These are phyloP conservation scores for Nothoprocta pentlandii DNA, from an alignment of 2,113 vertebrate genomes.

Conservation along the genomic window DNA sequence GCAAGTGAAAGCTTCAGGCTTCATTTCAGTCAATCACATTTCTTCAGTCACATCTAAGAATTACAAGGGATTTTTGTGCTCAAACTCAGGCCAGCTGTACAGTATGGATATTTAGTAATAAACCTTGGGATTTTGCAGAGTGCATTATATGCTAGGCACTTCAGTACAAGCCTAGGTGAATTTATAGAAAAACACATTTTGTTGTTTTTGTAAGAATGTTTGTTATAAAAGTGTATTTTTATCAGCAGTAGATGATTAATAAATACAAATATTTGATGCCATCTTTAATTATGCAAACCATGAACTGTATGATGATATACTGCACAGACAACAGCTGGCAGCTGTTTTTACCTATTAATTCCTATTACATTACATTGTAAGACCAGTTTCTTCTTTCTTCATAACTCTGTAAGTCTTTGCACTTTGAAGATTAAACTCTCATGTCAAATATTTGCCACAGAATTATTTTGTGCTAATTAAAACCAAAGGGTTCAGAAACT, in stretches of 20 bases:
- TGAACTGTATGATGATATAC: not conserved
- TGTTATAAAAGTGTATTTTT: constrained; percentile 2
- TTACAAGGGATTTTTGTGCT: not conserved
- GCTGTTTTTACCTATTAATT: not conserved
- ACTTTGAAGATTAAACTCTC: not conserved
- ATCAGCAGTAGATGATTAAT: not conserved
- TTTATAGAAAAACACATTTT: not conserved
- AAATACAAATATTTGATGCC: not conserved
- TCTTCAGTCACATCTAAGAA: not conserved
- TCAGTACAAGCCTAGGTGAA: not conserved
- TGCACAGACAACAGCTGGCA: not conserved
- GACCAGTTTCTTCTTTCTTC: not conserved
- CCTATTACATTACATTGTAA: not conserved
- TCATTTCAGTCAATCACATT: not conserved
- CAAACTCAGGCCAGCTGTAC: not conserved
- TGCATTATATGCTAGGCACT: not conserved
- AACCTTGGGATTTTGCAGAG: not conserved
- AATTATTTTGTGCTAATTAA: not conserved
- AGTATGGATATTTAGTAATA: not conserved
- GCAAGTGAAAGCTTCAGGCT: not conserved
- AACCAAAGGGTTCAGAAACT: not conserved
- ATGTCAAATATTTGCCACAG: not conserved
- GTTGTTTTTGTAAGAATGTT: not conserved
- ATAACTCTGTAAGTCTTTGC: not conserved
- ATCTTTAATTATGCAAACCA: not conserved